phyloP scores from a whole-genome alignment of 2,113 vertebrate genomes.

The Falco punctatus region DNA sequence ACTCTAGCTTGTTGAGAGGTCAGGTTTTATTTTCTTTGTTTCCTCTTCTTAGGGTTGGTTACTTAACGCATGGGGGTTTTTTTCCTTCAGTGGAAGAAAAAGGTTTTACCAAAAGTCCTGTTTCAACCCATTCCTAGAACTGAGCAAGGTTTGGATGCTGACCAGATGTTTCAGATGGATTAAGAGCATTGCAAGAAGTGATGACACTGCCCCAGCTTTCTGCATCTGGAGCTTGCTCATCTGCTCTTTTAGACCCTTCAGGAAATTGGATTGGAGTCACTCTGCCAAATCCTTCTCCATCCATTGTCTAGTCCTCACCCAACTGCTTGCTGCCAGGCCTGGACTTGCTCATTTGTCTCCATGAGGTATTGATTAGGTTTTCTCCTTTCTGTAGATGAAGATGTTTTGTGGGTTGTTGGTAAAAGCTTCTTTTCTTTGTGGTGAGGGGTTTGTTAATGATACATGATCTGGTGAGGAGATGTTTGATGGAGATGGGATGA shows the following conservation, averaged over 20 bases:
- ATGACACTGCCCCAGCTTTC: neutral
- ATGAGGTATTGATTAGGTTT: neutral
- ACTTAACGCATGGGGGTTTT: neutral
- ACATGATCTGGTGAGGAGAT: neutral
- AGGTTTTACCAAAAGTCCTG: neutral
- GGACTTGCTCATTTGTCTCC: neutral
- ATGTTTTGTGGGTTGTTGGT: neutral
- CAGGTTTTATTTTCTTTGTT: neutral
- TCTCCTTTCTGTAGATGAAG: neutral
- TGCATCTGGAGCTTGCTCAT: neutral
- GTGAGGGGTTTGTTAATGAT: neutral
- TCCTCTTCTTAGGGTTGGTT: neutral
- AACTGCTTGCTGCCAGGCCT: neutral
- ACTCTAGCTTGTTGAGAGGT: neutral
- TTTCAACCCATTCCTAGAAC: neutral
- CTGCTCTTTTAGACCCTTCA: neutral
- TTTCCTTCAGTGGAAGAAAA: neutral
- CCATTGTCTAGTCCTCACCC: neutral
- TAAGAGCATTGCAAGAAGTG: neutral
- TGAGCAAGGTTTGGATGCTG: neutral
- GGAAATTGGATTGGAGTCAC: neutral
- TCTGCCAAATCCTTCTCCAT: neutral
- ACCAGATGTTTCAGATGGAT: neutral
- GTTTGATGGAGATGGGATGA: neutral
- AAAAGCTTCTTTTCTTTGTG: neutral